These are phyloP conservation scores for Coregonus sp. DNA, from an alignment of 2,797 vertebrate species.

Conservation along the genomic window DNA sequence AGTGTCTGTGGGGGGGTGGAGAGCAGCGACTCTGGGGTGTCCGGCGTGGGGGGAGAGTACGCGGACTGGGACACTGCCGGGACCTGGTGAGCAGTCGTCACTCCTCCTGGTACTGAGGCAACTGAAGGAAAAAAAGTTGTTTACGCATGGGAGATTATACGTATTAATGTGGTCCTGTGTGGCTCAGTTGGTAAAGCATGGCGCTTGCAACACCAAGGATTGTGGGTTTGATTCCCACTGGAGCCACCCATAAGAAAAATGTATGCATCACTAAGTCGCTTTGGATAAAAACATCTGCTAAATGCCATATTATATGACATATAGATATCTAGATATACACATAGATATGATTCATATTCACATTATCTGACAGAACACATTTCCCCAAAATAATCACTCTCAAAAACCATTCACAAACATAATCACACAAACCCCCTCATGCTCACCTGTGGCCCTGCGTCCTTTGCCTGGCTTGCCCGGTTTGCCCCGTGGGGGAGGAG, in stretches of 20 bases:
- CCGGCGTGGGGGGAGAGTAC: slow-evolving; percentile 82
- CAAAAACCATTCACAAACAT: neutral
- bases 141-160: neutral
- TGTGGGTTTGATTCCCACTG: neutral
- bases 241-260: no score
- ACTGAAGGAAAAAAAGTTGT: neutral
- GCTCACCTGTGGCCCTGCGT: slow-evolving; percentile 62
- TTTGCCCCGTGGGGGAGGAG: slow-evolving; percentile 82
- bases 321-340: no score
- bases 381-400: no score
- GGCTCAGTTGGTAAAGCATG: neutral
- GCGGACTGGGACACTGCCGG: slow-evolving; percentile 88
- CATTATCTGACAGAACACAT: no score
- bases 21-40: slow-evolving; percentile 85
- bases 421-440: no score
- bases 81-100: slow-evolving; percentile 89
- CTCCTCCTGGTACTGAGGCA: slow-evolving; percentile 66
- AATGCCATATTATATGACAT: no score
- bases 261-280: no score
- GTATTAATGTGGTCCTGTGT: neutral
- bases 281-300: no score
- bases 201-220: neutral
- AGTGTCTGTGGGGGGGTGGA: slow-evolving; percentile 77
- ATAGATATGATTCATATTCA: no score
- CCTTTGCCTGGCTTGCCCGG: slow-evolving; percentile 80